Conservation (phyloP, 2,797 vertebrate genomes). For the Psittacula echo region DNA sequence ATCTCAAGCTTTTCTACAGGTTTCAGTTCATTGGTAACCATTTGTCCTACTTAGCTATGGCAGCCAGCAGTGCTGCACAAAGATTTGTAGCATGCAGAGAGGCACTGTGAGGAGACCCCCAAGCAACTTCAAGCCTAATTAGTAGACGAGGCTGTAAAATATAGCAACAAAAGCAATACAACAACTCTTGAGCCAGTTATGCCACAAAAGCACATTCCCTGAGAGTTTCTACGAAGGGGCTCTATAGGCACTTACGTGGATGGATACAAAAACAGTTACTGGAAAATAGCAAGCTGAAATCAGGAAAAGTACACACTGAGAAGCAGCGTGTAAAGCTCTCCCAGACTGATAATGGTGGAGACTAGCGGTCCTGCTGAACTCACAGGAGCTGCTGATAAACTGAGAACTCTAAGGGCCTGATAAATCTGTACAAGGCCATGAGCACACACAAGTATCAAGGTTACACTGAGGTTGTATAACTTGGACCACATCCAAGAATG, state of each 20-base stretch:
- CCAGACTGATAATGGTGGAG: background rate
- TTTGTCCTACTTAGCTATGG: background rate
- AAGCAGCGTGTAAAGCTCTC: background rate
- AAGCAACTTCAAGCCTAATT: background rate
- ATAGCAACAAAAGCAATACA: background rate
- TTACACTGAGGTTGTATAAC: background rate
- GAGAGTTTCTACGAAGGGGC: background rate
- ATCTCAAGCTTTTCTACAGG: background rate
- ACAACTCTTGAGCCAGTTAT: background rate
- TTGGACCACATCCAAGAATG: background rate
- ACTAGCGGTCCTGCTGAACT: background rate
- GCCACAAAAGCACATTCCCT: background rate
- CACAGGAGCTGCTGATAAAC: background rate
- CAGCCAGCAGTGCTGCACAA: background rate
- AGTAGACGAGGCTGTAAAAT: background rate
- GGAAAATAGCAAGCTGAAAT: background rate
- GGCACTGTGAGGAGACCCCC: background rate
- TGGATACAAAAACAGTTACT: background rate
- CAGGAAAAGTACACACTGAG: background rate
- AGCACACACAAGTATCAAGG: background rate
- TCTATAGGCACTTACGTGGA: rapidly evolving
- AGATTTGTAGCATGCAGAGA: background rate
- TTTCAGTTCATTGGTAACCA: background rate
- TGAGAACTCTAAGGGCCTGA: background rate
- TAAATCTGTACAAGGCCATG: background rate